Base-by-base conservation (phyloP, 92 coral and sea anemone species). In the Isaurus tuberculatus region DNA sequence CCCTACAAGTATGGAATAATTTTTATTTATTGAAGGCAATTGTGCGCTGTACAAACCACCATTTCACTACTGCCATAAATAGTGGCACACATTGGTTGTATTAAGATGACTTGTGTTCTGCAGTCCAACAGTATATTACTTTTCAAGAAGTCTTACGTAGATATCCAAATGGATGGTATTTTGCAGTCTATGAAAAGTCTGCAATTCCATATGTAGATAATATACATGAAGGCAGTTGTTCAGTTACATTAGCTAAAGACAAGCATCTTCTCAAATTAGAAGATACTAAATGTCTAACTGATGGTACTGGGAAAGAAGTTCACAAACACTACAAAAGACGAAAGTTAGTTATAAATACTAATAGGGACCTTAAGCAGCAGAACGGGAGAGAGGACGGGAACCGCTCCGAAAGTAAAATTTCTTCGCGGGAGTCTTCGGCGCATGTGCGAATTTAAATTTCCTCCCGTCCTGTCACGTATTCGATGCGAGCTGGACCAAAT, bases 101-200 rank as follows among this genome's bases (percentile, higher is more conserved):
- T 83, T 51, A 28, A 31, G 78, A 81, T 81, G 87, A 55, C 72
- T 1, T 83, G 17, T 72, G 87, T 33, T n/a, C 26, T 30, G 14
- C 69, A 55, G 58, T 83, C 3, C 43, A 53, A 31, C 60, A 70
- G 29, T 83, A 69, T 70, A 8, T 66, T 26, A 82, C 86, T 68
- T 69, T 69, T 82, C 70, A 82, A 51, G 33, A 68, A 32, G 49
- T 82, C 10, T 82, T 70, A 65, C 40, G 20, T 82, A 51, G 37
- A 22, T 66, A 82, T 82, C 79, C 28, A 27, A 82, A n/a, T 82
- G 80, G 86, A 11, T 83, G 86, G 86, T 83, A 43, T 60, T 83
- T 83, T 83, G 86, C 86, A 43, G 66, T 70, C 79, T 83, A 83
- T 67, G 86, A 83, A 83, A 83, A 49, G 69, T 83, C n/a, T n/a